Base-by-base conservation (phyloP, 2,113 vertebrate species). In the Ciconia boyciana region DNA sequence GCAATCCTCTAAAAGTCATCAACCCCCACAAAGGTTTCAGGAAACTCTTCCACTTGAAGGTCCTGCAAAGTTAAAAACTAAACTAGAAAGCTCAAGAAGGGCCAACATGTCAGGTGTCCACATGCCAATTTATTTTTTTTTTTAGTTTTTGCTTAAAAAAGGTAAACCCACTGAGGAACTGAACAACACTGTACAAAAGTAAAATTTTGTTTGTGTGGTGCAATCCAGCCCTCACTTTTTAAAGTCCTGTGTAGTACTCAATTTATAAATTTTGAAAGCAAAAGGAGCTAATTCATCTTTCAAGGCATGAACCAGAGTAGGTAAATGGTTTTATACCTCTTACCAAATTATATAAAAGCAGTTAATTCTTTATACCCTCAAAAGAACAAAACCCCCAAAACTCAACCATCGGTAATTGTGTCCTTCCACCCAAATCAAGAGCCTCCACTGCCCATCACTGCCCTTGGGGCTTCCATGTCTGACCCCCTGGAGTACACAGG, bases 391-490 rank as follows among this genome's bases (percentile, higher is more conserved):
- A 13, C 1, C 5, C 7, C 13, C 51, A 24, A 31, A 87, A 43
- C 7, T 70, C 29, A 55, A 17, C 16, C 19, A 58, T 16, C 11
- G 13, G 25, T 32, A 70, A 28, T 6, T 28, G 7, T 7, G 13
- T 49, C 48, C 43, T 60, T 60, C 55, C 29, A 49, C 26, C 19
- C 41, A 90, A 85, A 72, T 11, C 70, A 80, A 66, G 29, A 51
- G 14, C 52, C 28, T 87, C 46, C 32, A 74, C 11, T 0, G 0
- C 32, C 10, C 20, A 36, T 7, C 4, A 16, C 31, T n/a, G 43
- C 43, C 36, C 55, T 16, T 65, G 28, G 12, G 25, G 19, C 48
- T 66, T 62, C 49, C 28, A 16, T 0, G 9, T 29, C 64, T 44
- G 49, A 34, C 17, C 54, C 57, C 18, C 7, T 52, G 46, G 68